Base-by-base conservation (phyloP, 2,113 vertebrate species). In the Eira barbara region DNA sequence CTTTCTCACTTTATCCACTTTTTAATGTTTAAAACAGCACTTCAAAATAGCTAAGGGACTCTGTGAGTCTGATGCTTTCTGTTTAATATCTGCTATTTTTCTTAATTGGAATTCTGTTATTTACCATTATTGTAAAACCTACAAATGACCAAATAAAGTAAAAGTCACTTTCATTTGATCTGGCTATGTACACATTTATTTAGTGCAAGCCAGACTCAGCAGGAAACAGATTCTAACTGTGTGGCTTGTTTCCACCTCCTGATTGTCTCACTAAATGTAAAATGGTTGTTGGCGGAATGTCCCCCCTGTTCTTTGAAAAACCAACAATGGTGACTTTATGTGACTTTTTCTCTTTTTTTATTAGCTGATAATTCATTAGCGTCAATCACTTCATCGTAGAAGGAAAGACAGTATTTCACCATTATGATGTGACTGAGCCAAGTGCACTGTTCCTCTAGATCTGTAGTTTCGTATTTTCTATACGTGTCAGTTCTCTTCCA, bases 401-500 rank as follows among this genome's bases (percentile, higher is more conserved):
- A 73, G 36, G 63, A 85, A 15, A 27, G 11, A 27, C 63, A 36
- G 61, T 94, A 34, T 97, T 67, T 96, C 61, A 84, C 94, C 29
- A 34, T 84, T 73, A 63, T 69, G 29, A 49, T 87, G 12, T 42
- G 49, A 81, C 42, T 45, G 73, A 18, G 59, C 36, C 65, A n/a
- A 61, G 69, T 55, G 92, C 42, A 13, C 42, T 31, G 42, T 86
- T 59, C 74, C 94, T 42, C 94, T 98, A 71, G 55, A 76, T 97
- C 94, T 80, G 29, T 90, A 96, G 49, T 97, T 98, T 91, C 67
- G 5, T 94, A 96, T 93, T 97, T 97, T 97, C 91, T 97, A 84
- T 69, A 20, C 10, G 34, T 81, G 61, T 95, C 52, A 47, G 2
- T 86, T 94, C 49, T 94, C 74, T 94, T 82, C 12, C 63, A 88